These are phyloP conservation scores for Lerista edwardsae DNA, from an alignment of 2,797 vertebrate species.

Conservation along the genomic window DNA sequence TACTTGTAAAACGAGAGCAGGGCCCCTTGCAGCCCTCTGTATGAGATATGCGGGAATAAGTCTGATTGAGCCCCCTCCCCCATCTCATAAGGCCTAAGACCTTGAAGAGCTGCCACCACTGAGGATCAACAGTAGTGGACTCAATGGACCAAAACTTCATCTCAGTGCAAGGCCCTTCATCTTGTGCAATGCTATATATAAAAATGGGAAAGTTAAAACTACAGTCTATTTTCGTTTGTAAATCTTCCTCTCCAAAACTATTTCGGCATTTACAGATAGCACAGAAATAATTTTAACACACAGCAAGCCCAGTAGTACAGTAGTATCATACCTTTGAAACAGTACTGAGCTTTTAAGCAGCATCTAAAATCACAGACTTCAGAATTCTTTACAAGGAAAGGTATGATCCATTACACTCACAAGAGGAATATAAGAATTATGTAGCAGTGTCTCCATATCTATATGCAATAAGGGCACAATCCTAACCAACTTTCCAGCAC, in stretches of 20 bases:
- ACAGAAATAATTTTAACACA: neutral
- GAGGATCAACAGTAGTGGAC: neutral
- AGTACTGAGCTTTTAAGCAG: slow-evolving; percentile 17
- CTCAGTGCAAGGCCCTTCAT: neutral
- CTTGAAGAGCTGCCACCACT: neutral
- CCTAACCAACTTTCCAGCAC: no score
- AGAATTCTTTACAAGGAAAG: slow-evolving; percentile 14
- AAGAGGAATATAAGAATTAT: neutral
- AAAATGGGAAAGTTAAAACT: neutral
- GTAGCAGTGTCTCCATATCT: neutral
- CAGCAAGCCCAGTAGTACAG: neutral
- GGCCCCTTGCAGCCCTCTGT: neutral
- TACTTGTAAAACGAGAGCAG: neutral
- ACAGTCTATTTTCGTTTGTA: neutral
- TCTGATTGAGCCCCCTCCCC: neutral
- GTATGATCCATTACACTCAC: neutral
- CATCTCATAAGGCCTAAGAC: neutral
- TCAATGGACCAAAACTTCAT: neutral
- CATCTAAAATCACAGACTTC: neutral
- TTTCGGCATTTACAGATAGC: neutral
- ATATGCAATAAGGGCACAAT: no score
- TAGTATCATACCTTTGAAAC: slow-evolving; percentile 14
- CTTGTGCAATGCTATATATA: neutral
- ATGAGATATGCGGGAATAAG: neutral
- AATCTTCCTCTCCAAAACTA: neutral